A percentile compares a stretch with the other conserved stretches of the same genome.
Evolutionary conservation across 2,113 vertebrate genomes (phyloP).

Genomic region (Naja naja): DNA sequence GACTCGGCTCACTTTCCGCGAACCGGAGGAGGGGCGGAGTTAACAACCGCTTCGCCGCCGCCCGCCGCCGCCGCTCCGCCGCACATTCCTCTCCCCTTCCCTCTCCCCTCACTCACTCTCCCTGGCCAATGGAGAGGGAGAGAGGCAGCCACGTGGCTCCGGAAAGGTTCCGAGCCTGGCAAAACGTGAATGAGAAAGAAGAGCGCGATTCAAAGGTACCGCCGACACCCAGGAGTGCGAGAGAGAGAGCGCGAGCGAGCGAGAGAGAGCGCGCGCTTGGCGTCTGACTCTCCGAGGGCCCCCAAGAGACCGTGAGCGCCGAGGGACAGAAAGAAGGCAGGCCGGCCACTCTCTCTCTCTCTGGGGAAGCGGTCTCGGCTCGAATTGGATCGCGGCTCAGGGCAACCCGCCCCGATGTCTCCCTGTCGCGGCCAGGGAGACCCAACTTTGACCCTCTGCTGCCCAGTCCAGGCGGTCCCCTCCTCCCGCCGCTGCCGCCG

Average conservation of each 20-base stretch:
- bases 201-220: constrained; percentile 86
- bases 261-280: not conserved
- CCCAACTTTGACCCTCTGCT: not conserved
- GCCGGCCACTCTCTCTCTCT: no score
- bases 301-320: not conserved
- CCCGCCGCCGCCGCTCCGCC: fast-evolving
- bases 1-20: constrained; percentile 6
- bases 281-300: not conserved
- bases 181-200: constrained; percentile 81
- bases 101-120: fast-evolving
- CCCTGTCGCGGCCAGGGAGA: not conserved
- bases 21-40: not conserved
- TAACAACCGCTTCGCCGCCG: not conserved
- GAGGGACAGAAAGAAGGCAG: not conserved
- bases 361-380: not conserved
- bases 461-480: not conserved
- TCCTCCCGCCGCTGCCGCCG: not conserved
- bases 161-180: constrained; percentile 57
- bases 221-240: constrained; percentile 51
- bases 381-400: not conserved
- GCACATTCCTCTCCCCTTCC: not conserved
- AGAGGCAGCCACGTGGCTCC: constrained; percentile 56
- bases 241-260: not conserved
- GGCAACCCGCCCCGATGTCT: not conserved
- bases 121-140: constrained; percentile 55